Evolutionary conservation across 2,113 vertebrate genomes (phyloP), one percentile per base, ranked within the genome.

Genomic region (Struthidea cinerea): DNA sequence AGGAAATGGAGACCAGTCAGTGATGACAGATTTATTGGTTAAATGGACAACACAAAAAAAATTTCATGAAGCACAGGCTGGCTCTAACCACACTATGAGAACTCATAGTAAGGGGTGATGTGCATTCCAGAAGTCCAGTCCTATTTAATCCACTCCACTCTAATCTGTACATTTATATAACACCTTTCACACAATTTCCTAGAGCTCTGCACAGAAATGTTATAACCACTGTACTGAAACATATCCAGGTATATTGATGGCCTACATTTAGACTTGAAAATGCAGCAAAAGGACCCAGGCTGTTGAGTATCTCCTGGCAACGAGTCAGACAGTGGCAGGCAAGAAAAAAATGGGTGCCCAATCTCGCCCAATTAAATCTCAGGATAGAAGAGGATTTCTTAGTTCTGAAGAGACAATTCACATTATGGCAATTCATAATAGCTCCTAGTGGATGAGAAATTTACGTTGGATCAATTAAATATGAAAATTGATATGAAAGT

Each of bases 1-100:
- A 98, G 98, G 98, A 98, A 98, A 98, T 98, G 97, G 97, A 98
- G 97, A 97, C 97, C 98, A 98, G 97, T 98, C 95, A 96, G 98
- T 92, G 98, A 98, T 98, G 98, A 98, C 98, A 98, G 98, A 98
- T 98, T 98, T 98, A 98, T 98, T 98, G 96, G 97, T 97, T 98
- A 98, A 98, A 97, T 98, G 98, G 97, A 98, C 97, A 98, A 98
- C 98, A 93, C 97, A 96, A 94, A 97, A 96, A 95, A 87, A 84
- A 53, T 56, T 96, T 96, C 96, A 90, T 90, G 95, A 94, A 94
- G 78, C 94, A 94, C 93, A 92, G 95, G 65, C 90, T 97, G 94
- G 85, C 96, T 97, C 85, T 97, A 98, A 97, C 87, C 92, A 93
- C 94, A 96, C 61, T 94, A 49, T 83, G 90, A 95, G 95, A 93